These are phyloP conservation scores for Leptatherina wallacei DNA, from an alignment of 2,797 vertebrate genomes.

Conservation along the genomic window DNA sequence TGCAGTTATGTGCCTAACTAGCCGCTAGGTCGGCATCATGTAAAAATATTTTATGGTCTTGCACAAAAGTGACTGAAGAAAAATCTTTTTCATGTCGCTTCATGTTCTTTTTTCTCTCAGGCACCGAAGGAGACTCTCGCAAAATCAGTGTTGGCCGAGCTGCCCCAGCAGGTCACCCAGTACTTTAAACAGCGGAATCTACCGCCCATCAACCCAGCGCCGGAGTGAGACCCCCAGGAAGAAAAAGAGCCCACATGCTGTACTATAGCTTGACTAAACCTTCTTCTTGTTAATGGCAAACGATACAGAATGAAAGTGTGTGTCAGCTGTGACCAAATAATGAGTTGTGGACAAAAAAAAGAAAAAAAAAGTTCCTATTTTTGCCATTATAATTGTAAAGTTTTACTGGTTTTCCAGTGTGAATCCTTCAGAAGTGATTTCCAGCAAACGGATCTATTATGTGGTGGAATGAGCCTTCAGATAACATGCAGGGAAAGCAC, in stretches of 20 bases:
- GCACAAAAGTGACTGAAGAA: not conserved
- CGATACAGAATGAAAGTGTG: slow-evolving; percentile 40
- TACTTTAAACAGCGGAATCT: slow-evolving; percentile 97
- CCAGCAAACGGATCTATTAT: slow-evolving; percentile 30
- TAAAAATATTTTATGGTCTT: not conserved
- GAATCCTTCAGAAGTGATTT: slow-evolving; percentile 47
- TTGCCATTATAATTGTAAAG: slow-evolving; percentile 33
- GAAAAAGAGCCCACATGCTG: slow-evolving; percentile 22
- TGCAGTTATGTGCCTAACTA: not conserved
- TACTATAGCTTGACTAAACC: slow-evolving; percentile 54
- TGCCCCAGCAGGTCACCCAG: slow-evolving; percentile 97
- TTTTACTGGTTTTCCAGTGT: slow-evolving; percentile 41
- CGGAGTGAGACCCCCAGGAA: slow-evolving; percentile 79
- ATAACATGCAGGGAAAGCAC: slow-evolving; percentile 46
- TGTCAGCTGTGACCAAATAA: slow-evolving; percentile 47
- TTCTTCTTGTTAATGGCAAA: slow-evolving; percentile 45
- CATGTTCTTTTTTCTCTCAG: slow-evolving; percentile 69
- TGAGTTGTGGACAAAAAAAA: slow-evolving; percentile 36
- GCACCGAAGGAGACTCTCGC: slow-evolving; percentile 98
- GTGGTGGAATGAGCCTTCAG: slow-evolving; percentile 22
- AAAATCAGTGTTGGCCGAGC: slow-evolving; percentile 95
- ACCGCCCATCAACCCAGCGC: slow-evolving; percentile 88
- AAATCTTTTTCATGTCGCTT: not conserved
- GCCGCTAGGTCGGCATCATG: not conserved
- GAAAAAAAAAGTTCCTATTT: slow-evolving; percentile 25